Conservation (phyloP, 1,140 invertebrate genomes). For the Popillia japonica region DNA sequence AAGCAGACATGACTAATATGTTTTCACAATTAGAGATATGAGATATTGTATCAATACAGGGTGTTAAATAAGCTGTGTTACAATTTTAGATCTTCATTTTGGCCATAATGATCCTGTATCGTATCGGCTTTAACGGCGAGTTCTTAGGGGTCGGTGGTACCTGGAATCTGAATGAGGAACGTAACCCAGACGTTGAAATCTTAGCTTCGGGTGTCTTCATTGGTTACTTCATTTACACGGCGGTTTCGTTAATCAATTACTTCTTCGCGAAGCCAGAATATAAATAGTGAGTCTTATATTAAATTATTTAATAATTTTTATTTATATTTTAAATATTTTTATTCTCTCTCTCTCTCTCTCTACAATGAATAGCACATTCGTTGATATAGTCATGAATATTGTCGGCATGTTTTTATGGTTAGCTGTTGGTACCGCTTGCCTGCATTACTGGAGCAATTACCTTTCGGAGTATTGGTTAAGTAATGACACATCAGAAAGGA, state of each 20-base stretch:
- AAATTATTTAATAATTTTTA: no score
- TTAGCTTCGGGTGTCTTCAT: slow-evolving; percentile 85
- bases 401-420: slow-evolving; percentile 9
- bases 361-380: slow-evolving; percentile 1
- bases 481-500: neutral
- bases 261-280: slow-evolving; percentile 79
- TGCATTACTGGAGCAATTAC: slow-evolving; percentile 15
- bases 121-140: slow-evolving; percentile 79
- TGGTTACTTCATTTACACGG: slow-evolving; percentile 83
- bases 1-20: neutral
- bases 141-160: slow-evolving; percentile 86
- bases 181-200: slow-evolving; percentile 84
- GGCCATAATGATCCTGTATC: slow-evolving; percentile 81
- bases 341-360: neutral
- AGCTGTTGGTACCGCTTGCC: neutral
- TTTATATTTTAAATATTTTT: neutral
- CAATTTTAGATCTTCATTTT: slow-evolving; percentile 77
- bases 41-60: neutral
- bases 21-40: no score
- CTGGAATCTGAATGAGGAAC: slow-evolving; percentile 89
- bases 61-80: slow-evolving; percentile 25
- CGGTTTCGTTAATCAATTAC: slow-evolving; percentile 73
- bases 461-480: slow-evolving; percentile 17
- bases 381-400: neutral
- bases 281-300: slow-evolving; percentile 67